These are phyloP conservation scores for Lithophane socia DNA, from an alignment of 2,888 invertebrate genomes.

Conservation along the genomic window DNA sequence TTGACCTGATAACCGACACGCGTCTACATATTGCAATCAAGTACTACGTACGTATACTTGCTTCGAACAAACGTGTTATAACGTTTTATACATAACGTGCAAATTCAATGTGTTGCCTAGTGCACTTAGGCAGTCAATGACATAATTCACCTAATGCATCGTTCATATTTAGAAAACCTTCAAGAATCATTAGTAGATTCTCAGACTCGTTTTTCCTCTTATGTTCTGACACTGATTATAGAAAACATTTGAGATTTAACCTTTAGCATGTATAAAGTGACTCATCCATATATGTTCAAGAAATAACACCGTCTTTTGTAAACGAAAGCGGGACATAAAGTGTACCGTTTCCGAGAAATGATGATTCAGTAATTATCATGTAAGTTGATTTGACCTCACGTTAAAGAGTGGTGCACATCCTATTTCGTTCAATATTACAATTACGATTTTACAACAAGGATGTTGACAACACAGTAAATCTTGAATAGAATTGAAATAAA, in stretches of 20 bases:
- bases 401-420: background rate
- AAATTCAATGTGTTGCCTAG: slow-evolving; percentile 11
- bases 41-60: slow-evolving; percentile 19
- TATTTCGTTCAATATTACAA: slow-evolving; percentile 1
- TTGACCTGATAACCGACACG: slow-evolving; percentile 61
- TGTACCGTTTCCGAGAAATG: slow-evolving; percentile 26
- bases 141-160: slow-evolving; percentile 37
- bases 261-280: slow-evolving; percentile 9
- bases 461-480: background rate
- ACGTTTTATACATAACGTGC: slow-evolving; percentile 33
- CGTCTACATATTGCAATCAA: slow-evolving; percentile 44
- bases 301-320: slow-evolving; percentile 46
- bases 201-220: slow-evolving; percentile 36
- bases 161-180: slow-evolving; percentile 33
- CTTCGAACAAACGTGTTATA: slow-evolving; percentile 24
- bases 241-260: slow-evolving; percentile 18
- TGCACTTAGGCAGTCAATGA: slow-evolving; percentile 10
- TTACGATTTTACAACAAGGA: slow-evolving; percentile 10
- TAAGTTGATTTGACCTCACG: slow-evolving; percentile 15
- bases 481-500: too few species aligned
- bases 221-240: slow-evolving; percentile 21
- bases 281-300: slow-evolving; percentile 19
- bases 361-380: slow-evolving; percentile 50
- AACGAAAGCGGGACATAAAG: slow-evolving; percentile 55
- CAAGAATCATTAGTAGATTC: slow-evolving; percentile 9